These are phyloP conservation scores for Trochalopteron elliotii DNA, from an alignment of 2,113 vertebrate genomes.

Conservation along the genomic window DNA sequence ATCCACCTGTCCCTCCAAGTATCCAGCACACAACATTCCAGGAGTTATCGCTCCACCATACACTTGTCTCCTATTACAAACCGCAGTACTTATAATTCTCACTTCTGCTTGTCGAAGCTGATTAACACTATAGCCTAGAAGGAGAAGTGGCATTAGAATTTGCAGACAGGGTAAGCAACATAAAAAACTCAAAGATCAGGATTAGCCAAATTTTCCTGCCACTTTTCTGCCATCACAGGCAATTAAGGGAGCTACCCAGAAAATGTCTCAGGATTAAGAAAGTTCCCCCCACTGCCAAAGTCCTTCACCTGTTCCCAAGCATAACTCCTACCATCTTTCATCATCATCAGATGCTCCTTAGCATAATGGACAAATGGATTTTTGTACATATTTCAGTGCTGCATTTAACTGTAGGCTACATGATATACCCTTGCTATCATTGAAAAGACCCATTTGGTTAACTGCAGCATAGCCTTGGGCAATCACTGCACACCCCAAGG, in stretches of 20 bases:
- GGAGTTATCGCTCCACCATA: conserved; percentile 72
- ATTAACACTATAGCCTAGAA: conserved; percentile 69
- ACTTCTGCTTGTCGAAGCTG: conserved; percentile 87
- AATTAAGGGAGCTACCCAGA: not conserved
- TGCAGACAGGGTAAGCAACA: not conserved
- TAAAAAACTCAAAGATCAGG: not conserved
- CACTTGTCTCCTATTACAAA: conserved; percentile 77
- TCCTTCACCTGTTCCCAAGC: not conserved
- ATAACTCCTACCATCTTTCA: not conserved
- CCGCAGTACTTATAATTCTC: conserved; percentile 84
- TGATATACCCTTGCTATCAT: not conserved
- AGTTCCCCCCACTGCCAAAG: accelerated
- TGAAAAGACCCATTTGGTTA: not conserved
- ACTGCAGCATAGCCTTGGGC: not conserved
- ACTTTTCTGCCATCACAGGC: not conserved
- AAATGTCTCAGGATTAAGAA: not conserved
- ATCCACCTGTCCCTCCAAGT: conserved; percentile 84
- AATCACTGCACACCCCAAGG: not conserved
- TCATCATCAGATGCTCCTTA: not conserved
- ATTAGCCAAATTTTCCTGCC: not conserved
- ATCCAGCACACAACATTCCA: conserved; percentile 91
- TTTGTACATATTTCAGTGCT: not conserved
- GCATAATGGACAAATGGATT: not conserved
- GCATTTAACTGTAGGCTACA: not conserved
- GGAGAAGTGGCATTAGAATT: conserved; percentile 20